phyloP scores from a whole-genome alignment of 1,140 invertebrate species.

The Drosophila murphyi region DNA sequence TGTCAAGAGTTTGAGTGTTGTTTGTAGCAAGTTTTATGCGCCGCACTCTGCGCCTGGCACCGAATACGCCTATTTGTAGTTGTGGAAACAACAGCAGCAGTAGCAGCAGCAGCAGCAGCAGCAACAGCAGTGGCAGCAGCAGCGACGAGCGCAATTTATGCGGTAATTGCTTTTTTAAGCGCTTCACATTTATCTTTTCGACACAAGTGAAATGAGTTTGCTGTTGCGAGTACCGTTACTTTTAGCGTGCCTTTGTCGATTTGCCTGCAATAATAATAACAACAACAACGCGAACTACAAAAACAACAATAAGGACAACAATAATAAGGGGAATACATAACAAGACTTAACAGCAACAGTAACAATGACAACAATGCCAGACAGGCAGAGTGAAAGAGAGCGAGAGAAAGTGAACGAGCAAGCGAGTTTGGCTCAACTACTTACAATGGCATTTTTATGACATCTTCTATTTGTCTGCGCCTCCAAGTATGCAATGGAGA shows the following conservation, averaged over 20 bases:
- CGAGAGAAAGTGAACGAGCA: conserved; percentile 29
- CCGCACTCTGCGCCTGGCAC: conserved; percentile 55
- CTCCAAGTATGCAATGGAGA: conserved; percentile 68
- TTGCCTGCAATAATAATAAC: conserved; percentile 56
- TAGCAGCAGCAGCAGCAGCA: too few species aligned
- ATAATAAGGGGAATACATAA: conserved; percentile 21
- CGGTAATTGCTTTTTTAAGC: conserved; percentile 84
- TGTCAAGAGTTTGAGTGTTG: conserved; percentile 41
- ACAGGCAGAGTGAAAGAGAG: conserved; percentile 14
- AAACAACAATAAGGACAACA: conserved; percentile 48
- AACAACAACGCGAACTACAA: conserved; percentile 21
- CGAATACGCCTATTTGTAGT: conserved; percentile 41
- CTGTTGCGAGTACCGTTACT: conserved; percentile 13
- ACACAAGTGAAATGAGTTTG: conserved; percentile 80
- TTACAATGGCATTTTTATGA: conserved; percentile 82
- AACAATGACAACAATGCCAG: conserved; percentile 59
- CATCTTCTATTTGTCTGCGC: conserved; percentile 64
- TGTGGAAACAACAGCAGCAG: background rate
- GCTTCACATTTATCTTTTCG: conserved; percentile 83
- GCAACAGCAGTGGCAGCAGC: background rate
- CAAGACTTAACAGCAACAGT: conserved; percentile 23
- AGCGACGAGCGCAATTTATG: conserved; percentile 75
- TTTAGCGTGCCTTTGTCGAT: conserved; percentile 73
- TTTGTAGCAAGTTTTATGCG: conserved; percentile 75
- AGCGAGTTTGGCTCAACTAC: conserved; percentile 61